phyloP scores from a whole-genome alignment of 1,140 invertebrate genomes.

The Drosophila subobscura region DNA sequence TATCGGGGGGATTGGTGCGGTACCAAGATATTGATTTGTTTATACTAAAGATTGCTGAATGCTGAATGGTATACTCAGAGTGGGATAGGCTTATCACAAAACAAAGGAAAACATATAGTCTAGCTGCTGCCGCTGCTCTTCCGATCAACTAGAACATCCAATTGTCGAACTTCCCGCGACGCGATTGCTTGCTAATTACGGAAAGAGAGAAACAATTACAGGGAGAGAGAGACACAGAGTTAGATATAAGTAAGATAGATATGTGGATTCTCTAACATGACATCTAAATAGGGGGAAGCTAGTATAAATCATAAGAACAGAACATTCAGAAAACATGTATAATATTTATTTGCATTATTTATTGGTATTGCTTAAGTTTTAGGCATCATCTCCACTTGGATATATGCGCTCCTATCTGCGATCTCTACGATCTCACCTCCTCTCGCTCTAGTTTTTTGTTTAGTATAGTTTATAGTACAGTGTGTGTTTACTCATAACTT shows the following conservation, averaged over 20 bases:
- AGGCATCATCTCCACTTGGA: constrained; percentile 68
- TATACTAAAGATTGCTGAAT: constrained; percentile 58
- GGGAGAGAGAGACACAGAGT: no score
- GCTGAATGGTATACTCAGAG: constrained; percentile 15
- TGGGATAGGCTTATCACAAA: constrained; percentile 65
- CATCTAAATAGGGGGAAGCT: constrained; percentile 20
- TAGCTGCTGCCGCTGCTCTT: constrained; percentile 15
- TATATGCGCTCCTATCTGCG: constrained; percentile 7
- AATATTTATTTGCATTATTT: constrained; percentile 76
- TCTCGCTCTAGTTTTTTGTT: constrained; percentile 22
- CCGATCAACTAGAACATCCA: constrained; percentile 74
- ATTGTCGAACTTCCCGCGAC: constrained; percentile 80
- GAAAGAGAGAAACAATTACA: constrained; percentile 55
- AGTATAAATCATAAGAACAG: constrained; percentile 13
- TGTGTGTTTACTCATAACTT: constrained; percentile 65
- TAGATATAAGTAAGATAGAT: constrained; percentile 2
- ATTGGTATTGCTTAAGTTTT: constrained; percentile 65
- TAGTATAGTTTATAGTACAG: constrained; percentile 65
- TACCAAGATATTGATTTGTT: constrained; percentile 53
- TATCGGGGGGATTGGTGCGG: constrained; percentile 39
- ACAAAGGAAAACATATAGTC: constrained; percentile 43
- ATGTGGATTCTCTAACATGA: constrained; percentile 43
- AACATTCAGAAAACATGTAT: constrained; percentile 52
- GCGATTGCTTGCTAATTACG: constrained; percentile 70
- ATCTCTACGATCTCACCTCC: constrained; percentile 1